Conservation (phyloP, 2,888 invertebrate genomes). For the Onchidella celtica region DNA sequence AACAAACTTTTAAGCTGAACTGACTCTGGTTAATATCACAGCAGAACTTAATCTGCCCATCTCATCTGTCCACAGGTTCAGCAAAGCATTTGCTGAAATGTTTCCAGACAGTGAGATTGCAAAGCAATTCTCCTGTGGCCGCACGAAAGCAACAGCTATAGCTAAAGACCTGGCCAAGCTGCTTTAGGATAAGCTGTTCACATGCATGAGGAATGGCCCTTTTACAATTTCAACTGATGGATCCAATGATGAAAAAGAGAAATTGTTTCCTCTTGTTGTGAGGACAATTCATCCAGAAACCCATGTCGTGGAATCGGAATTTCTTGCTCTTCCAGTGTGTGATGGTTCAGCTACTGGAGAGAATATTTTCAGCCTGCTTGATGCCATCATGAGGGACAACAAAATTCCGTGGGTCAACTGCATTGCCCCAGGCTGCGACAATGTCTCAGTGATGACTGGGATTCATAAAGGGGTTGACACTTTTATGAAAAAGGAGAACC, state of each 20-base stretch:
- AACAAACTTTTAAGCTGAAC: background rate
- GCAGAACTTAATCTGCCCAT: background rate
- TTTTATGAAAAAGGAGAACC: conserved; percentile 50
- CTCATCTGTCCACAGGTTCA: background rate
- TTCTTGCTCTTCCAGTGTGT: background rate
- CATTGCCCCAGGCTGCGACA: conserved; percentile 55
- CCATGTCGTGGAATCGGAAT: background rate
- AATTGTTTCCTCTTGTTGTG: background rate
- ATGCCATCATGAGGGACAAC: background rate
- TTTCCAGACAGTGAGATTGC: conserved; percentile 4
- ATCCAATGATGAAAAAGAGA: background rate
- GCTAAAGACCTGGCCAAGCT: background rate
- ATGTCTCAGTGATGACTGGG: conserved; percentile 55
- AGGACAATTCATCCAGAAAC: background rate
- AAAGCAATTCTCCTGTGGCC: background rate
- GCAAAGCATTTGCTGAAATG: background rate
- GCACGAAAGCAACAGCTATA: conserved; percentile 3
- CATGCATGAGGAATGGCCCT: background rate
- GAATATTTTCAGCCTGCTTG: background rate
- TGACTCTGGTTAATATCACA: background rate
- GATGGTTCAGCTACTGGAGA: conserved; percentile 1
- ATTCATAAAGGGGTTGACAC: conserved; percentile 45
- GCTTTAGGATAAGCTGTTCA: background rate
- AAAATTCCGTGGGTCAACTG: conserved; percentile 52
- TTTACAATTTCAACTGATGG: background rate